A percentile compares a stretch with the other conserved stretches of the same genome.
Conservation (phyloP, 64 coral and sea anemone species). For the Stylophora pistillata region DNA sequence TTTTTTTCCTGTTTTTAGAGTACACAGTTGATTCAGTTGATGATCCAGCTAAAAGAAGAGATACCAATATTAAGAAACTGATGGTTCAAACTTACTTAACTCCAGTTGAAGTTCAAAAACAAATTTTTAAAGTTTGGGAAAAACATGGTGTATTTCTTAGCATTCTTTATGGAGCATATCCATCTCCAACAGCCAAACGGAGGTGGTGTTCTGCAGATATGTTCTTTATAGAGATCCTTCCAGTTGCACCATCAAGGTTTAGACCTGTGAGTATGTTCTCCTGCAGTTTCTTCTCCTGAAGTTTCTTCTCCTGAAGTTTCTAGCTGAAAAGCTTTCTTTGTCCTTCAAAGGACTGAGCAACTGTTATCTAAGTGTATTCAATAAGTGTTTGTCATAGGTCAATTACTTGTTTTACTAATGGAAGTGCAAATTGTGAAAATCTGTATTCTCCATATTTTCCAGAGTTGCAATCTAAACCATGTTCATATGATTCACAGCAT, state of each 20-base stretch:
- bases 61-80: conserved; percentile 44
- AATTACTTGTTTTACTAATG: too few relatives aligned
- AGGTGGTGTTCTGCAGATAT: conserved; percentile 69
- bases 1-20: not conserved
- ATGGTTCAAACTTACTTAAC: conserved; percentile 66
- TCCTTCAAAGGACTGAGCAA: too few relatives aligned
- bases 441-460: too few relatives aligned
- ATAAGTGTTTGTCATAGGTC: too few relatives aligned
- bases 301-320: not conserved
- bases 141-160: conserved; percentile 73
- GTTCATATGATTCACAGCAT: too few relatives aligned
- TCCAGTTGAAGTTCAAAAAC: conserved; percentile 81
- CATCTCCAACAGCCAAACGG: conserved; percentile 68
- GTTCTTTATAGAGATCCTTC: conserved; percentile 93
- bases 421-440: too few relatives aligned
- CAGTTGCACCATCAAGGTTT: conserved; percentile 90
- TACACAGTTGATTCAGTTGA: not conserved
- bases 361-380: too few relatives aligned
- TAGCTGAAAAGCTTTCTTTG: too few relatives aligned
- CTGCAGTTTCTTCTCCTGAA: not conserved
- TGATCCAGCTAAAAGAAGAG: not conserved
- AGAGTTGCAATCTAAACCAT: too few relatives aligned
- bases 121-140: conserved; percentile 73
- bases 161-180: conserved; percentile 79
- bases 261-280: conserved; percentile 80